Evolutionary conservation across 2,113 vertebrate species (phyloP), one percentile per base, ranked within the genome.

Genomic region (Mesembrinibis cayennensis): DNA sequence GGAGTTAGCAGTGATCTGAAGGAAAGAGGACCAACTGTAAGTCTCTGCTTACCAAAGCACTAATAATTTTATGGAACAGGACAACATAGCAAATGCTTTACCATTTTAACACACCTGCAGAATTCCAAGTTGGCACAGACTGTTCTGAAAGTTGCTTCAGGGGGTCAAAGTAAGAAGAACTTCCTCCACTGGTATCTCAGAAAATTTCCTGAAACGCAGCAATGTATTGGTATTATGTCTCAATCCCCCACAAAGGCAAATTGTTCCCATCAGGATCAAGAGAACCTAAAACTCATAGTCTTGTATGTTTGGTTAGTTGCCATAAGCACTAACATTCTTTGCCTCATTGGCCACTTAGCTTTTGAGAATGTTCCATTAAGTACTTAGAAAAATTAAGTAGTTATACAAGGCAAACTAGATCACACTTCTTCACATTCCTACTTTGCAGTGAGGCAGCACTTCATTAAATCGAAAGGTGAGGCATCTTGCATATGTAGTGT

Each of bases 401-500:
- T 26, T 59, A 14, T 62, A 19, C 15, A 84, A 65, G 12, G 13
- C 3, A 81, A 92, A 90, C 20, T 49, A 21, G n/a, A 50, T 55
- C n/a, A 58, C 21, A 32, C 3, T 34, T 77, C 8, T 67, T 76
- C 58, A 59, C 22, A 16, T 72, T 85, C 9, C 21, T 59, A 3
- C 4, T 53, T 84, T 87, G 47, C 32, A 56, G 7, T 61, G 26
- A 82, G 23, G 11, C 8, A 78, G 13, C 29, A 50, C 13, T 56
- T 86, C 36, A n/a, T 52, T 74, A 44, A 62, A 36, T 76, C 10
- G 42, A 72, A 50, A 82, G 32, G 34, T 55, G 40, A 82, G 21
- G 7, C 62, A 87, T 91, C 96, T 96, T 74, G 72, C 21, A 89
- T 61, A 92, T 62, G 42, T 92, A 81, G 40, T n/a, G 66, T 97